phyloP scores from a whole-genome alignment of 2,888 invertebrate species.

The Unio pictorum region DNA sequence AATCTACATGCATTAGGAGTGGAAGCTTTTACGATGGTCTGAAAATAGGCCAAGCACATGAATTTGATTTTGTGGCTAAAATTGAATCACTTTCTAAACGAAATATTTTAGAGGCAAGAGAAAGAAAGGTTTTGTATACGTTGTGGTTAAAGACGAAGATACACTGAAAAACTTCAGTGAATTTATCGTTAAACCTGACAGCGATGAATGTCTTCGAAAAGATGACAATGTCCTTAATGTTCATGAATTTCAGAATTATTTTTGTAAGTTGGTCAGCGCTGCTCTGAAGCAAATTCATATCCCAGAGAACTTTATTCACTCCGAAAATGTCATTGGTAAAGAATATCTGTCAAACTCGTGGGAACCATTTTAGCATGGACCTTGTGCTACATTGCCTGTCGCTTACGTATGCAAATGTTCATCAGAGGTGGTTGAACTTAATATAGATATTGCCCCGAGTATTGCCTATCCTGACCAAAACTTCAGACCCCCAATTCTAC shows the following conservation, averaged over 20 bases:
- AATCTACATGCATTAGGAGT: slow-evolving; percentile 10
- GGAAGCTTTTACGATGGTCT: slow-evolving; percentile 24
- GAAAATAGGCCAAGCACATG: slow-evolving; percentile 18
- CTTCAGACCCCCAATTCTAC: slow-evolving; percentile 11
- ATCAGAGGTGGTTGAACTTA: slow-evolving; percentile 6
- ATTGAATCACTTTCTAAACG: slow-evolving; percentile 14
- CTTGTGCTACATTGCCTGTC: slow-evolving; percentile 13
- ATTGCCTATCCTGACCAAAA: slow-evolving; percentile 9
- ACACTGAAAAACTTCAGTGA: slow-evolving; percentile 9
- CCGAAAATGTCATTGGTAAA: neutral
- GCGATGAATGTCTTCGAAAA: slow-evolving; percentile 8
- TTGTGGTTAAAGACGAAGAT: slow-evolving; percentile 12
- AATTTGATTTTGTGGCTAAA: slow-evolving; percentile 20
- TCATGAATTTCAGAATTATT: slow-evolving; percentile 11
- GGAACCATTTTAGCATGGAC: slow-evolving; percentile 11
- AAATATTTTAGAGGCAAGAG: slow-evolving; percentile 10
- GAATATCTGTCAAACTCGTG: neutral
- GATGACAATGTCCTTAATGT: slow-evolving; percentile 13
- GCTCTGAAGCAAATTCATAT: slow-evolving; percentile 13
- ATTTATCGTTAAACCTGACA: slow-evolving; percentile 12
- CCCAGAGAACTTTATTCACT: slow-evolving; percentile 10
- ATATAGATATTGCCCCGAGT: slow-evolving; percentile 21
- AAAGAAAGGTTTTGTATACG: slow-evolving; percentile 23
- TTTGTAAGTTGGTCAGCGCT: slow-evolving; percentile 11
- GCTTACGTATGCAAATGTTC: slow-evolving; percentile 5